Evolutionary conservation across 2,888 invertebrate species (phyloP).

Genomic region (Cheilosia impressa): DNA sequence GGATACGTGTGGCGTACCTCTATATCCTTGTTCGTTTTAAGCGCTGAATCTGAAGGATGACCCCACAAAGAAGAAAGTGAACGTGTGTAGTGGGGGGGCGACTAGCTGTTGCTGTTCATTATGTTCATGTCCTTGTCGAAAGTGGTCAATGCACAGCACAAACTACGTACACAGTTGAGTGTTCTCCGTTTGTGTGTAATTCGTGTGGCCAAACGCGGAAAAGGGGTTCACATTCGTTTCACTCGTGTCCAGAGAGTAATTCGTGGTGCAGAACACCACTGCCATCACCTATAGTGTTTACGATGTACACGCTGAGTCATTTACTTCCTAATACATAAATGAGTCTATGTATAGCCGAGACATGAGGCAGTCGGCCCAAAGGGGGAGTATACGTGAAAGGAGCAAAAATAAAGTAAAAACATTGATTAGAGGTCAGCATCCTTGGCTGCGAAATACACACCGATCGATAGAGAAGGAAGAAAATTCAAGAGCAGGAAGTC

Average conservation of each 20-base stretch:
- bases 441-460: conserved; percentile 41
- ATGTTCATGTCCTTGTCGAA: conserved; percentile 73
- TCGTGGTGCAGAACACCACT: conserved; percentile 26
- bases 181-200: conserved; percentile 29
- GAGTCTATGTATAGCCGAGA: conserved; percentile 21
- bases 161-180: conserved; percentile 5
- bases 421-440: conserved; percentile 75
- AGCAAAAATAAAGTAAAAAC: conserved; percentile 44
- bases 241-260: conserved; percentile 65
- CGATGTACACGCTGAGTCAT: conserved; percentile 58
- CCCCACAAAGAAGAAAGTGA: conserved; percentile 59
- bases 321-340: conserved; percentile 45
- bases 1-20: conserved; percentile 18
- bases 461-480: conserved; percentile 55
- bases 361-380: conserved; percentile 5
- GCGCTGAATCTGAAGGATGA: conserved; percentile 60
- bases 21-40: conserved; percentile 64
- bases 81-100: not conserved
- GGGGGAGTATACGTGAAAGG: conserved; percentile 12
- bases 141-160: conserved; percentile 66
- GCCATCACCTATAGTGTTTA: conserved; percentile 66
- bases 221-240: conserved; percentile 70
- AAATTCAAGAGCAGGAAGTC: conserved; percentile 63
- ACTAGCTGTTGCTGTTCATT: conserved; percentile 73
- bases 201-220: conserved; percentile 43